Base-by-base conservation (phyloP, 2,888 invertebrate genomes). In the Lacanobia wlatinum region DNA sequence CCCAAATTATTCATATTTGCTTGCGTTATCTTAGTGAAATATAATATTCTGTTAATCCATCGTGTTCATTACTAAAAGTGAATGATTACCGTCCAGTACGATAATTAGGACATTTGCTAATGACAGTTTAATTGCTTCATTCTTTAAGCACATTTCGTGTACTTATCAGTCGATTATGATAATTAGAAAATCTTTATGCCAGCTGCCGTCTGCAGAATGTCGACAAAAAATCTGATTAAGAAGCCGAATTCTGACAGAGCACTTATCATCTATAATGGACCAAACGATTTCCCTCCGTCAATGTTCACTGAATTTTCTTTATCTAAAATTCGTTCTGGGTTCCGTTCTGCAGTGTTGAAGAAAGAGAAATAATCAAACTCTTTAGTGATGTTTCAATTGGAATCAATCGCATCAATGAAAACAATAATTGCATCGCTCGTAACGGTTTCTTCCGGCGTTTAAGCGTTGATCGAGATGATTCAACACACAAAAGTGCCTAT, bases 151-250 rank as follows among this genome's bases (percentile, higher is more conserved):
- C 60, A 46, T 70, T 78, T 74, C 70, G 68, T 62, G 53, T 77
- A 76, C 60, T 77, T 55, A 65, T 40, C 50, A 59, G 59, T 58
- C 58, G 74, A 82, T 82, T 82, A 82, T 78, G 73, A 78, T 81
- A 70, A 78, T 81, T 69, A 74, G 48, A 58, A 74, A 81, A 78
- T 82, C 71, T 74, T 68, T 48, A 76, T 59, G 53, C 55, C 76
- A 73, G 71, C 76, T 79, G 80, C 62, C 67, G 59, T 68, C 74
- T 74, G 59, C 53, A 70, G 75, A 80, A 84, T 76, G 69, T 73
- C 70, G 69, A 80, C 73, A 82, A 86, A 86, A 85, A 80, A 67
- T 76, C 48, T 73, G 75, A 84, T 85, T 81, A 84, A 78, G 76
- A 60, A 76, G 68, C 70, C 65, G 62, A 72, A 70, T 76, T 77